Conservation (phyloP, 2,888 invertebrate species). For the Aleiodes testaceus region DNA sequence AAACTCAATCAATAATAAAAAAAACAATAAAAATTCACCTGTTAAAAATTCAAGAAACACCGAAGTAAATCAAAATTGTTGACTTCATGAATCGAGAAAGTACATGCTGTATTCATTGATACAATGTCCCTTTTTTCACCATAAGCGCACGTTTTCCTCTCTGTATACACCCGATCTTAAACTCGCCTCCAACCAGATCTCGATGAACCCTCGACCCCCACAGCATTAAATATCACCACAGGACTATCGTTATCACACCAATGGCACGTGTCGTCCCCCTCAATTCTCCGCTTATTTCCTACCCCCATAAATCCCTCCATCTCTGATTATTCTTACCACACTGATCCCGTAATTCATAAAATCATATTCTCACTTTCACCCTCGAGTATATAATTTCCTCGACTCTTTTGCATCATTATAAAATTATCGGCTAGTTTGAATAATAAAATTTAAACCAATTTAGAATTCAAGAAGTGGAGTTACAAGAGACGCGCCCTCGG, state of each 20-base stretch:
- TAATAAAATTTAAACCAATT: constrained; percentile 37
- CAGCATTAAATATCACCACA: constrained; percentile 46
- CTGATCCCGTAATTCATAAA: constrained; percentile 5
- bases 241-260: constrained; percentile 46
- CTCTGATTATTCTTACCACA: neutral
- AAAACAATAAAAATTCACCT: no score
- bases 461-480: constrained; percentile 47
- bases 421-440: constrained; percentile 12
- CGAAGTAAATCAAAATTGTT: no score
- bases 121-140: constrained; percentile 7
- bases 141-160: constrained; percentile 23
- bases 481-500: constrained; percentile 15
- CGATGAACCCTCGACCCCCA: constrained; percentile 39
- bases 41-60: neutral
- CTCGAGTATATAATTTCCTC: neutral
- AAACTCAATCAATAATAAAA: no score
- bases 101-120: constrained; percentile 17
- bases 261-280: constrained; percentile 52
- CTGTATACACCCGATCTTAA: constrained; percentile 20
- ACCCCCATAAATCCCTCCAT: constrained; percentile 28
- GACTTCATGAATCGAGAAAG: no score
- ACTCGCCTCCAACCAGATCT: constrained; percentile 16
- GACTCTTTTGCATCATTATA: neutral
- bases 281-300: constrained; percentile 37
- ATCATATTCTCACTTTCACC: neutral